Evolutionary conservation across 2,888 invertebrate species (phyloP).

Genomic region (Camptogramma bilineatum): DNA sequence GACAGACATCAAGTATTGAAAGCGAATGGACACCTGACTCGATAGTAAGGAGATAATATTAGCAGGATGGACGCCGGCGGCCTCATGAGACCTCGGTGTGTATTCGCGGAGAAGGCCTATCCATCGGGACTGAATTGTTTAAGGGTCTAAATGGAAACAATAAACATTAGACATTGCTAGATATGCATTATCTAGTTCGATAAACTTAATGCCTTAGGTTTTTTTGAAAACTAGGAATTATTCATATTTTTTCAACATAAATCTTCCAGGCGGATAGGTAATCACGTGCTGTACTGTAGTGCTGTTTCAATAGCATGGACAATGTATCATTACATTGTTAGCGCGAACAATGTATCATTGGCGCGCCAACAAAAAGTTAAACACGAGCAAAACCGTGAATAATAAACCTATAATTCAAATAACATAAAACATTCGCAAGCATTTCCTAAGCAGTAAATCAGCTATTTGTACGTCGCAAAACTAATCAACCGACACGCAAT

Average conservation of each 20-base stretch:
- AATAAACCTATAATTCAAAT: constrained; percentile 22
- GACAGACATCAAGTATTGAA: constrained; percentile 75
- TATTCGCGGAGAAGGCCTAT: constrained; percentile 17
- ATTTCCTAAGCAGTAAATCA: constrained; percentile 37
- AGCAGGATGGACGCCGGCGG: constrained; percentile 45
- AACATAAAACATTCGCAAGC: constrained; percentile 26
- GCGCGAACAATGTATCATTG: constrained; percentile 1
- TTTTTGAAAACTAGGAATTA: no score
- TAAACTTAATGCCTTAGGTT: background rate
- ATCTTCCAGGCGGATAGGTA: background rate
- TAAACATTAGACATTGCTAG: background rate
- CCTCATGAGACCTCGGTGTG: constrained; percentile 33
- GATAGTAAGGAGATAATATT: constrained; percentile 62
- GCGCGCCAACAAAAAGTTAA: constrained; percentile 16
- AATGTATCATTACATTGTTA: background rate
- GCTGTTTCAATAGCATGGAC: constrained; percentile 1
- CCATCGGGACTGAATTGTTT: constrained; percentile 27
- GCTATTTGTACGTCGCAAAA: constrained; percentile 56
- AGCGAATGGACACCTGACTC: constrained; percentile 52
- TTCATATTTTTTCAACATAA: background rate
- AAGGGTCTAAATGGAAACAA: constrained; percentile 20
- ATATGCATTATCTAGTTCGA: background rate
- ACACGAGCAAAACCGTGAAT: constrained; percentile 15
- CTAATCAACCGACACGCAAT: constrained; percentile 73
- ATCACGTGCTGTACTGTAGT: background rate